phyloP scores from a whole-genome alignment of 2,888 invertebrate species.

The Mesochorus sp. region DNA sequence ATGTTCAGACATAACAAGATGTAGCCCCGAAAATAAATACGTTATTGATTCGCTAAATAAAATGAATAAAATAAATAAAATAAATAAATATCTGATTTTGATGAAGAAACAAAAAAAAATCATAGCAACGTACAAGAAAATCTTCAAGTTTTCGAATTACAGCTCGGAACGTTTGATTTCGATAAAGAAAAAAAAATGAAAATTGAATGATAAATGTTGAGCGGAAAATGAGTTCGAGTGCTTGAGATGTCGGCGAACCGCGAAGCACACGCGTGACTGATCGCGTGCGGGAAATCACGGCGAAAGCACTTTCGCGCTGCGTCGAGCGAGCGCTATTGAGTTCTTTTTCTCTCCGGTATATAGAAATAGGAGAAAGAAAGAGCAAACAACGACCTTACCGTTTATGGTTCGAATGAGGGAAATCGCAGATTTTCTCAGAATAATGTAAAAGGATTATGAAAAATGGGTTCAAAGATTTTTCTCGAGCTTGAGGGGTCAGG shows the following conservation, averaged over 20 bases:
- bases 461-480: no score
- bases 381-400: constrained; percentile 53
- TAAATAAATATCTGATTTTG: neutral
- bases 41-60: no score
- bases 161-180: no score
- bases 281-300: constrained; percentile 70
- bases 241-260: constrained; percentile 27
- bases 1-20: no score
- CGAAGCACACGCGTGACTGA: constrained; percentile 38
- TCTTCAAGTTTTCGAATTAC: no score
- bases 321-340: constrained; percentile 31
- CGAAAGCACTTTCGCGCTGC: constrained; percentile 75
- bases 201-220: neutral
- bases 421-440: neutral
- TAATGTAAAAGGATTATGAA: no score
- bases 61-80: neutral
- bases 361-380: constrained; percentile 2
- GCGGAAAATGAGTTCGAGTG: neutral
- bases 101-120: neutral
- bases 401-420: constrained; percentile 31
- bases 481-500: no score
- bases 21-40: no score
- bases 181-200: neutral
- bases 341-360: constrained; percentile 14
- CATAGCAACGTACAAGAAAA: no score